Evolutionary conservation across 2,113 vertebrate species (phyloP), one percentile per base, ranked within the genome.

Genomic region (Prietella phreatophila): DNA sequence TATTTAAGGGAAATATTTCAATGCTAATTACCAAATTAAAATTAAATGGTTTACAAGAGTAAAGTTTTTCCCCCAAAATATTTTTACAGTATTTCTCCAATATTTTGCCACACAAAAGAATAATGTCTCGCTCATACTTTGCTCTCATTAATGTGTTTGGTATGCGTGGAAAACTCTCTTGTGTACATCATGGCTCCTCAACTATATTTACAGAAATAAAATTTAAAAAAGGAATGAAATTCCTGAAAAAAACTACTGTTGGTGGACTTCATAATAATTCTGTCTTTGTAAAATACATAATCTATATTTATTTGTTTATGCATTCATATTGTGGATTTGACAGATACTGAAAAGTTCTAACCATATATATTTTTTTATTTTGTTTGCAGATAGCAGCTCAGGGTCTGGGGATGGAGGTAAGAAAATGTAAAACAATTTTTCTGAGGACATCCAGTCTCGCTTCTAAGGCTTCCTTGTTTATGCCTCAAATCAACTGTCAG

Each of bases 371-470:
- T 73, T 1, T 89, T 61, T 73, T 83, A 79, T 73, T 76, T 86
- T 63, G 11, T 69, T 79, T 86, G 4, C 93, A 99, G 97, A 98
- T 92, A 97, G 96, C 50, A 96, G 96, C 2, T 99, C 97, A 89
- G 97, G 97, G 88, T 98, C 97, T 82, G 97, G 95, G 91, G 97
- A 98, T 88, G 96, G 96, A 95, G 97, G 97, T 99, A 93, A 93
- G 94, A 27, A 20, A 53, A 78, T 27, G 25, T 1, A 11, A 36
- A 9, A 22, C 36, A 36, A 42, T 4, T 75, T 75, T 42, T 47
- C 11, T 42, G 22, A 2, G 5, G 39, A 36, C 69, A 39, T 78
- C 22, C 4, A 42, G 14, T 79, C 13, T 53, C 47, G n/a, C 55
- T 80, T 17, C 7, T 75, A 8, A 36, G 33, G 67, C 53, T 42